Percentiles rank a stretch among this genome's conserved stretches.
Conservation (phyloP, 2,888 invertebrate genomes). For the Choreutis nemorana region DNA sequence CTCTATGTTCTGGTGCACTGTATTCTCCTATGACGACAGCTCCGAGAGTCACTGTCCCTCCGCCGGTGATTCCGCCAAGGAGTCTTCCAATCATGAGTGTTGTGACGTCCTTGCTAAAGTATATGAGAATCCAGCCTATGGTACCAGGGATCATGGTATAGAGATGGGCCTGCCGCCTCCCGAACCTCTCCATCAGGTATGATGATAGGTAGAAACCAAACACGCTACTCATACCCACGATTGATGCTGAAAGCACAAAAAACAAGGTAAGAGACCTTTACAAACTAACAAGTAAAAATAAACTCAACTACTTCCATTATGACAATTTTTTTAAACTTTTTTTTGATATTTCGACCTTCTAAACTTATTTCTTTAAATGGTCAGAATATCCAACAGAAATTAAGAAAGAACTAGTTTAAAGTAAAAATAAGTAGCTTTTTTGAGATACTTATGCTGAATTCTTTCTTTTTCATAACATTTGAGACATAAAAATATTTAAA, state of each 20-base stretch:
- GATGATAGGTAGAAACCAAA: conserved; percentile 25
- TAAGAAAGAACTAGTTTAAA: too few species aligned
- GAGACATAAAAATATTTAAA: too few species aligned
- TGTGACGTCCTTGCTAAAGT: conserved; percentile 19
- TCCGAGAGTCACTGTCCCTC: conserved; percentile 23
- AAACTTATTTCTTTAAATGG: too few species aligned
- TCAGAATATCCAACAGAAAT: too few species aligned
- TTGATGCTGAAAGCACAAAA: conserved; percentile 25
- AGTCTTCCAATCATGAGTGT: conserved; percentile 24
- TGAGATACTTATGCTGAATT: too few species aligned
- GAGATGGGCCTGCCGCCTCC: conserved; percentile 22
- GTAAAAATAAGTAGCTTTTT: too few species aligned
- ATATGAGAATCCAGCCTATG: conserved; percentile 27
- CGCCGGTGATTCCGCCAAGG: conserved; percentile 24
- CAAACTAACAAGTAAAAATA: too few species aligned
- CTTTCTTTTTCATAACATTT: too few species aligned
- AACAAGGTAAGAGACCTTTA: too few species aligned
- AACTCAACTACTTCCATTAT: too few species aligned
- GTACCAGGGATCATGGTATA: conserved; percentile 25
- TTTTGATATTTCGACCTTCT: too few species aligned
- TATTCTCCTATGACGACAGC: conserved; percentile 39
- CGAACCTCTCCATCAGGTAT: conserved; percentile 26
- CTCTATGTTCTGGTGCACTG: conserved; percentile 29
- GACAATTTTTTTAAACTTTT: too few species aligned
- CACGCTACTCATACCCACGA: conserved; percentile 20